These are phyloP conservation scores for Ceratoteleas bidentatus DNA, from an alignment of 1,140 invertebrate genomes.

Conservation along the genomic window DNA sequence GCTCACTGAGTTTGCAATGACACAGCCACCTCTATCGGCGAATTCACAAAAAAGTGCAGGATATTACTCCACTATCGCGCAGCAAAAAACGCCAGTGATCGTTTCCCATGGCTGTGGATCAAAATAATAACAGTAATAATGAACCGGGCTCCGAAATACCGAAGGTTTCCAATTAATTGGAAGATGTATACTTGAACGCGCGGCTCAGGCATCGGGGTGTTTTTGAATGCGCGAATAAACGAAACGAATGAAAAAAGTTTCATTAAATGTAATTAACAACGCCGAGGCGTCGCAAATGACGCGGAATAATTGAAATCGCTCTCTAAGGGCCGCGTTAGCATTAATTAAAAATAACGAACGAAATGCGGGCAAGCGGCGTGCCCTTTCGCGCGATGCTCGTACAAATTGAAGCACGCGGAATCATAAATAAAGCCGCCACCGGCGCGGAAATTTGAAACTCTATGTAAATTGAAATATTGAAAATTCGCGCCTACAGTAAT, in stretches of 20 bases:
- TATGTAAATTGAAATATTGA: conserved; percentile 43
- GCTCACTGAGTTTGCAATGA: no score
- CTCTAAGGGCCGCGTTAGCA: conserved; percentile 33
- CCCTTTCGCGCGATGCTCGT: conserved; percentile 29
- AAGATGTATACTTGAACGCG: conserved; percentile 5
- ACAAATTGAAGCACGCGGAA: conserved; percentile 45
- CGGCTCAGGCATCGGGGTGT: not conserved
- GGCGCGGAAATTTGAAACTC: conserved; percentile 23
- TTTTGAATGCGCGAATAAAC: conserved; percentile 12
- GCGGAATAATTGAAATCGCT: conserved; percentile 47
- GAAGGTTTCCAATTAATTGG: conserved; percentile 39
- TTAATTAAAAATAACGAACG: conserved; percentile 56
- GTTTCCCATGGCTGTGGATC: not conserved
- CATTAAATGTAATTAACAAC: conserved; percentile 42
- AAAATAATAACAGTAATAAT: conserved; percentile 12
- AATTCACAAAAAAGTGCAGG: no score
- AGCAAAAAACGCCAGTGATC: no score
- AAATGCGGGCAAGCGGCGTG: conserved; percentile 30
- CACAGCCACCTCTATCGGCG: no score
- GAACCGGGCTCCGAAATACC: conserved; percentile 4
- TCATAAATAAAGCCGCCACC: conserved; percentile 29
- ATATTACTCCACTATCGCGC: no score
- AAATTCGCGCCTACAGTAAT: conserved; percentile 24
- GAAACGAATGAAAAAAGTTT: conserved; percentile 37
- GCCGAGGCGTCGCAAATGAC: conserved; percentile 36